These are phyloP conservation scores for Amphiprion ocellaris DNA, from an alignment of 2,113 vertebrate species.

Conservation along the genomic window DNA sequence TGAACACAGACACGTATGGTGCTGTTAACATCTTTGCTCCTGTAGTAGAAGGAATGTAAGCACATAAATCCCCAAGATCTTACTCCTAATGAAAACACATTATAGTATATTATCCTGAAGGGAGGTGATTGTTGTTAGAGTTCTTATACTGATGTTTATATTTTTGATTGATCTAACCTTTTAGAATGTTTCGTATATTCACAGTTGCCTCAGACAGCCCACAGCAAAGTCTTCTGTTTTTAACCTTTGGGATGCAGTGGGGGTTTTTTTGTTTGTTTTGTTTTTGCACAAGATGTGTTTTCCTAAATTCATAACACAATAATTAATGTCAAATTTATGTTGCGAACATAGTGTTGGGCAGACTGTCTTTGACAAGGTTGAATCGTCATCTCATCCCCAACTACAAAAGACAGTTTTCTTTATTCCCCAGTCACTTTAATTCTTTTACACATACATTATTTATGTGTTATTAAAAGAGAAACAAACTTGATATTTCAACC, in stretches of 20 bases:
- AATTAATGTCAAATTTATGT: background rate
- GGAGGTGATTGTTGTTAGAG: constrained; percentile 20
- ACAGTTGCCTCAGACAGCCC: background rate
- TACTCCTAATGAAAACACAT: constrained; percentile 4
- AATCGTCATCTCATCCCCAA: background rate
- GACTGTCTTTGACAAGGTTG: background rate
- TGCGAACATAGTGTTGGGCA: background rate
- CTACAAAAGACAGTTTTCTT: background rate
- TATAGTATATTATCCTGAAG: constrained; percentile 3
- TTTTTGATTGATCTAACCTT: constrained; percentile 48
- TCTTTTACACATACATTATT: background rate
- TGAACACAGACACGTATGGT: constrained; percentile 3
- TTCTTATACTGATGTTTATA: constrained; percentile 28
- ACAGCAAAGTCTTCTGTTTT: background rate
- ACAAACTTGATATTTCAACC: background rate
- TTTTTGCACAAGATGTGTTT: background rate
- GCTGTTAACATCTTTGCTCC: background rate
- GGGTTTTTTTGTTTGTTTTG: too few relatives aligned
- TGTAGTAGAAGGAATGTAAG: constrained; percentile 4
- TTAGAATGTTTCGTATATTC: constrained; percentile 13
- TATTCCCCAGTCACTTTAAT: background rate
- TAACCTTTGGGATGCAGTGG: too few relatives aligned
- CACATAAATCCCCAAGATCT: background rate
- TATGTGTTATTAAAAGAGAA: constrained; percentile 14
- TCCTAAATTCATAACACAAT: background rate